Evolutionary conservation across 2,888 invertebrate genomes (phyloP).

Genomic region (Scaptomyza flava): DNA sequence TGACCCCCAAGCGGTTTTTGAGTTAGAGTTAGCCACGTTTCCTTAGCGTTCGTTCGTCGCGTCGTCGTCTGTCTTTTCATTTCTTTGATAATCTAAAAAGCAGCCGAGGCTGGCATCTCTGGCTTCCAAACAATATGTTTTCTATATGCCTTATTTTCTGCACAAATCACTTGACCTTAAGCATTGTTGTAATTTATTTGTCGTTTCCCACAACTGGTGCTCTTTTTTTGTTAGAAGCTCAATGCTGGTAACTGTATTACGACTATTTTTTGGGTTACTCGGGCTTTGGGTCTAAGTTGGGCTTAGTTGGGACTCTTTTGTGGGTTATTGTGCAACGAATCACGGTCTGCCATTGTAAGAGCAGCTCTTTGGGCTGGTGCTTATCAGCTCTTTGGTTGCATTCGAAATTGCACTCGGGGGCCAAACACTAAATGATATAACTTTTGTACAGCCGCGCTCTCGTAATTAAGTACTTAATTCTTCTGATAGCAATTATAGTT

Average conservation of each 20-base stretch:
- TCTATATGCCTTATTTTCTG: conserved; percentile 79
- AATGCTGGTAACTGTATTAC: conserved; percentile 70
- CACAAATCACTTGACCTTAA: conserved; percentile 78
- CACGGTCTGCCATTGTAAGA: conserved; percentile 58
- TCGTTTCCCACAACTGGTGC: conserved; percentile 58
- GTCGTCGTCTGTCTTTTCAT: conserved; percentile 59
- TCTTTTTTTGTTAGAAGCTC: conserved; percentile 58
- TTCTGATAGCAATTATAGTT: conserved; percentile 13
- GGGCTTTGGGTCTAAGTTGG: conserved; percentile 43
- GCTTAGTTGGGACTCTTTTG: conserved; percentile 48
- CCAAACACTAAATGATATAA: conserved; percentile 39
- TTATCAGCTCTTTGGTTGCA: conserved; percentile 52
- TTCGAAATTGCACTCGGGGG: conserved; percentile 30
- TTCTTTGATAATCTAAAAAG: conserved; percentile 72
- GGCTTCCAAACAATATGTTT: conserved; percentile 65
- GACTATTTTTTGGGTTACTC: conserved; percentile 52
- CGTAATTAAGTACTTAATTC: conserved; percentile 21
- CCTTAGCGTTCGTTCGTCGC: conserved; percentile 41
- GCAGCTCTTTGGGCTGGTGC: conserved; percentile 36
- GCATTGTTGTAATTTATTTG: conserved; percentile 80
- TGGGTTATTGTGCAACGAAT: conserved; percentile 67
- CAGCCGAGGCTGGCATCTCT: conserved; percentile 46
- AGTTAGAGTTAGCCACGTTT: conserved; percentile 66
- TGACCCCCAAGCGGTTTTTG: conserved; percentile 70
- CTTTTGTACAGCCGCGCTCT: conserved; percentile 9